Evolutionary conservation across 2,888 invertebrate genomes (phyloP).

Genomic region (Netelia inedita): DNA sequence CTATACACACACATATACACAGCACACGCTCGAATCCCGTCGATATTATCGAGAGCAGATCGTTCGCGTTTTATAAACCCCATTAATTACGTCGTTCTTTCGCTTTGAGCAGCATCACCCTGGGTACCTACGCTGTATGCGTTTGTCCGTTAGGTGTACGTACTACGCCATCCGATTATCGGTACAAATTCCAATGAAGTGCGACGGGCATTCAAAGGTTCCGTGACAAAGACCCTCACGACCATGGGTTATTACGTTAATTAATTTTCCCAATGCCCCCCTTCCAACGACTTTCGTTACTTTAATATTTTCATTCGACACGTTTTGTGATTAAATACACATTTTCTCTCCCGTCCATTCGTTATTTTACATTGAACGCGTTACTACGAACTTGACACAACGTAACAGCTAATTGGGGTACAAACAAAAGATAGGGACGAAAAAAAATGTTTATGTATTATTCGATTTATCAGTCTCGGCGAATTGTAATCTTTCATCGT

Average conservation of each 20-base stretch:
- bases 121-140: neutral
- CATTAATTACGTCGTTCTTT: constrained; percentile 55
- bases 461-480: neutral
- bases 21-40: constrained; percentile 27
- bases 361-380: neutral
- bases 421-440: neutral
- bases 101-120: constrained; percentile 10
- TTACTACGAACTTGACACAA: neutral
- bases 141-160: neutral
- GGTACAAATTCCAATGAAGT: neutral
- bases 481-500: constrained; percentile 18
- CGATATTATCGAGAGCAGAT: constrained; percentile 56
- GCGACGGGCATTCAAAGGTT: neutral
- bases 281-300: neutral
- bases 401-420: neutral
- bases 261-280: neutral
- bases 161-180: neutral
- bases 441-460: neutral
- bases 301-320: neutral
- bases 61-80: constrained; percentile 43
- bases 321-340: neutral
- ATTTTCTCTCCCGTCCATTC: neutral
- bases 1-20: neutral
- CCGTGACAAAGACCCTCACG: neutral
- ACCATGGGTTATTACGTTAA: neutral